phyloP scores from a whole-genome alignment of 2,888 invertebrate genomes.

The Heliothis peltigera region DNA sequence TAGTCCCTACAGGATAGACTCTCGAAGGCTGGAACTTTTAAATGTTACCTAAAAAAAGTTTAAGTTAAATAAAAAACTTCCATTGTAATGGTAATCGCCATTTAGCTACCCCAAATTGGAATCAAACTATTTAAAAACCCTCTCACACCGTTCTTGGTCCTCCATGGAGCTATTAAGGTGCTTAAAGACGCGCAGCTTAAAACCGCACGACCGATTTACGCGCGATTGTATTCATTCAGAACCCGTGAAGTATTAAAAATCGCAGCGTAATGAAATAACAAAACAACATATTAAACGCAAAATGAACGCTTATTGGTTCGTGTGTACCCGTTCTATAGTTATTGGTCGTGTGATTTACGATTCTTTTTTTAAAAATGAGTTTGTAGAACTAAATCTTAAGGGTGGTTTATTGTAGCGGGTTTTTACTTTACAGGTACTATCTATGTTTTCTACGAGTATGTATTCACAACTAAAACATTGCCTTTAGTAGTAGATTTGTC shows the following conservation, averaged over 20 bases:
- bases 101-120: conserved; percentile 43
- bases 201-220: conserved; percentile 71
- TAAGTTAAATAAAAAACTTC: too few species aligned
- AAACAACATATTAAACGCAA: conserved; percentile 60
- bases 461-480: too few species aligned
- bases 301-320: conserved; percentile 56
- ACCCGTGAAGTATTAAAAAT: conserved; percentile 59
- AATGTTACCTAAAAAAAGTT: too few species aligned
- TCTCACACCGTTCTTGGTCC: conserved; percentile 47
- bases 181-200: conserved; percentile 68
- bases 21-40: too few species aligned
- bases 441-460: too few species aligned
- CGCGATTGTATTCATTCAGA: conserved; percentile 72
- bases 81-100: conserved; percentile 37
- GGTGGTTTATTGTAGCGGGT: too few species aligned
- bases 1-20: too few species aligned
- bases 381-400: conserved; percentile 4
- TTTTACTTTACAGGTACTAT: too few species aligned
- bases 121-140: conserved; percentile 50
- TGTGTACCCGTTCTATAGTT: conserved; percentile 45
- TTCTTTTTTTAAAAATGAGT: conserved; percentile 4
- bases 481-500: too few species aligned
- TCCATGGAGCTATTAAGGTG: conserved; percentile 54
- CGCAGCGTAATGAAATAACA: conserved; percentile 59
- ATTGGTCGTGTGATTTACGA: conserved; percentile 51